Evolutionary conservation across 2,888 invertebrate species (phyloP).

Genomic region (Chymomyza caudatula): DNA sequence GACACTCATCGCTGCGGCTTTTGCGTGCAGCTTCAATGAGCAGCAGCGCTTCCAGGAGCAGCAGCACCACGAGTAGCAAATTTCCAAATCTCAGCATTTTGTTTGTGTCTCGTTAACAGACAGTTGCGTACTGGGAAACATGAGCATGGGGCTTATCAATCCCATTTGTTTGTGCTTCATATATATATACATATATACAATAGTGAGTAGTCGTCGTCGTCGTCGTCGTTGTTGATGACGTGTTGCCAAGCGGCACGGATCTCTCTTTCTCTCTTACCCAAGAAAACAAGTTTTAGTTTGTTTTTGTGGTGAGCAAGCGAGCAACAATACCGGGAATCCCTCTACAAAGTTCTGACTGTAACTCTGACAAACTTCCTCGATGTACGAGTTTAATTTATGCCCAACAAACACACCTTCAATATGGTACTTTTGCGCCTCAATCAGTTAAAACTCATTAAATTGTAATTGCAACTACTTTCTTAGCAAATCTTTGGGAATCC

Average conservation of each 20-base stretch:
- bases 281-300: not conserved
- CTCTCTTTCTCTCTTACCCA: not conserved
- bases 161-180: not conserved
- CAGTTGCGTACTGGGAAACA: not conserved
- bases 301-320: not conserved
- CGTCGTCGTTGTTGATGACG: not conserved
- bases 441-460: too few species aligned
- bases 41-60: not conserved
- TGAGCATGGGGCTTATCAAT: not conserved
- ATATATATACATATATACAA: not conserved
- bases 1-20: conserved; percentile 74
- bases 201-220: not conserved
- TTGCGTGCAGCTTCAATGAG: not conserved
- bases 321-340: not conserved
- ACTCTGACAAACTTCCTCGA: not conserved
- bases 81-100: not conserved
- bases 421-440: not conserved
- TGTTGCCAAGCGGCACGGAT: not conserved
- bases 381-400: too few species aligned
- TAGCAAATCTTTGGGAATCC: too few species aligned
- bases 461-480: too few species aligned
- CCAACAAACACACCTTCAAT: not conserved
- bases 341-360: not conserved
- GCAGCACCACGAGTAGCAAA: not conserved
- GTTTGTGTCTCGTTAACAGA: not conserved